Conservation (phyloP, 2,113 vertebrate species). For the western clawed frog (Xenopus tropicalis) region UCB_Xtro_10.0 CM004447.2:59749001-59749500, state of each 20-base stretch:
- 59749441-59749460: too few relatives aligned
- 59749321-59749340: background rate
- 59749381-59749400: too few relatives aligned
- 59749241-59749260: constrained; percentile 68
- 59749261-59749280: constrained; percentile 91
- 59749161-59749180: constrained; percentile 77
- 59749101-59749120: constrained; percentile 65
- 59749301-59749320: constrained; percentile 7
- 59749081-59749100: constrained; percentile 81
- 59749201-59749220: constrained; percentile 89
- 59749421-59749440: too few relatives aligned
- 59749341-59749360: background rate
- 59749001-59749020: too few relatives aligned
- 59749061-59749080: constrained; percentile 88
- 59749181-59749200: constrained; percentile 92
- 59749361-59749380: too few relatives aligned
- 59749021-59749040: constrained; percentile 74
- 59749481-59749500: too few relatives aligned
- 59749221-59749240: constrained; percentile 82
- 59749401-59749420: too few relatives aligned
- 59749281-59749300: constrained; percentile 80
- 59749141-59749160: constrained; percentile 89
- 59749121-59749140: constrained; percentile 60
- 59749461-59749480: too few relatives aligned
- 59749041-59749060: constrained; percentile 81